A percentile compares a stretch with the other conserved stretches of the same genome.
Evolutionary conservation across 1,140 invertebrate species (phyloP).

Genomic region (Neocloeon triangulifer): DNA sequence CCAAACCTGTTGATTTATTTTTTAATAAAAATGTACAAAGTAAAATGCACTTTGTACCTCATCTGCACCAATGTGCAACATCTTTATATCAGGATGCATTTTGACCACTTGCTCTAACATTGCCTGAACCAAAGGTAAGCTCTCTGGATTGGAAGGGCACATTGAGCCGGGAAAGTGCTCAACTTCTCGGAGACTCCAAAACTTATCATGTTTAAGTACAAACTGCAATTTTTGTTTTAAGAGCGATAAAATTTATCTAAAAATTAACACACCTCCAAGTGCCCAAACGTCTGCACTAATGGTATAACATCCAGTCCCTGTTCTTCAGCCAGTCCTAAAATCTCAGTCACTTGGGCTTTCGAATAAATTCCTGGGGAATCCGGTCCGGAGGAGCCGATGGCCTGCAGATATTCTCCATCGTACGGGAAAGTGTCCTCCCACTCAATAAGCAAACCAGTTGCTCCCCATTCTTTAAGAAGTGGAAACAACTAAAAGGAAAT

Average conservation of each 20-base stretch:
- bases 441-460: conserved; percentile 64
- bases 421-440: conserved; percentile 92
- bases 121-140: conserved; percentile 28
- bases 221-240: too few relatives aligned
- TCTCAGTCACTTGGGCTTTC: conserved; percentile 28
- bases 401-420: conserved; percentile 30
- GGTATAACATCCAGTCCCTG: conserved; percentile 62
- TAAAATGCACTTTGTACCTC: conserved; percentile 27
- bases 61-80: conserved; percentile 59
- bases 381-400: conserved; percentile 32
- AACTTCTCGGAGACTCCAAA: conserved; percentile 52
- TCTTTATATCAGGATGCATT: conserved; percentile 33
- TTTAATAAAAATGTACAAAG: conserved; percentile 2
- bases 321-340: conserved; percentile 33
- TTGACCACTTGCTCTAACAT: conserved; percentile 34
- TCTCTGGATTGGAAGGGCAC: conserved; percentile 44
- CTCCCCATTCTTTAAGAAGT: conserved; percentile 37
- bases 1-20: too few relatives aligned
- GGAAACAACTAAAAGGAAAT: conserved; percentile 25
- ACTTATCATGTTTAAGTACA: conserved; percentile 59
- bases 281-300: conserved; percentile 87
- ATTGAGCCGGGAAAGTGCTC: conserved; percentile 54
- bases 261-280: conserved; percentile 38
- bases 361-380: conserved; percentile 36
- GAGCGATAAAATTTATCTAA: too few relatives aligned